These are phyloP conservation scores for Alligator sinensis DNA, from an alignment of 2,113 vertebrate genomes.

Conservation along the genomic window DNA sequence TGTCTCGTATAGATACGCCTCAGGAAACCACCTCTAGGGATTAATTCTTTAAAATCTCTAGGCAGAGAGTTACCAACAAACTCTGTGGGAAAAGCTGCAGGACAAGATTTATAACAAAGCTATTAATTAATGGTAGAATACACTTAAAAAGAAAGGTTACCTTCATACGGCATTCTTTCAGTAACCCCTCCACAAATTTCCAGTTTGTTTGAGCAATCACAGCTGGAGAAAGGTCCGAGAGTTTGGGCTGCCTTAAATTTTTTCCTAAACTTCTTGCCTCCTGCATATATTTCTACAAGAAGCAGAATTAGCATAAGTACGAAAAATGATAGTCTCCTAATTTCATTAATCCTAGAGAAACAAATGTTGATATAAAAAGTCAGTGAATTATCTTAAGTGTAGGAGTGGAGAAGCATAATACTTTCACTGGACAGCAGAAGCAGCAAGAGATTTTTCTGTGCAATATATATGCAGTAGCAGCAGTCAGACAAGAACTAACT, in stretches of 20 bases:
- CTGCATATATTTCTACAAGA: conserved; percentile 90
- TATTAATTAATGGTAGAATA: background rate
- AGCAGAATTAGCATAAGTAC: conserved; percentile 56
- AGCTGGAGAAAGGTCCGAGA: conserved; percentile 92
- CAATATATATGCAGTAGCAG: background rate
- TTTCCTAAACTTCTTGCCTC: conserved; percentile 89
- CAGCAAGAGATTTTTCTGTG: background rate
- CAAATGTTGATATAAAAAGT: conserved; percentile 41
- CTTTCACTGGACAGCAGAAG: background rate
- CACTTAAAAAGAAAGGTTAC: conserved; percentile 58
- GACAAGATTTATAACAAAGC: too few species aligned
- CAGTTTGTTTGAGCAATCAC: conserved; percentile 93
- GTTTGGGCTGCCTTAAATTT: conserved; percentile 90
- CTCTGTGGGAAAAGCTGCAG: background rate
- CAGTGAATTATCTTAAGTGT: background rate
- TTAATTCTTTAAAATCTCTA: background rate
- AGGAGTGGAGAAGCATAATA: background rate
- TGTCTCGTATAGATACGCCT: too few species aligned
- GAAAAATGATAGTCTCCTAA: conserved; percentile 21
- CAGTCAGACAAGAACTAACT: background rate
- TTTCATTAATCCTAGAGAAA: conserved; percentile 39
- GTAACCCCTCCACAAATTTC: conserved; percentile 94
- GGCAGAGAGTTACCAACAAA: background rate
- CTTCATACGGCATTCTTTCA: conserved; percentile 98
- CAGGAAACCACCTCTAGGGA: background rate